Evolutionary conservation across 2,888 invertebrate genomes (phyloP), one percentile per base, ranked within the genome.

Genomic region (Drosophila prolongata): DNA sequence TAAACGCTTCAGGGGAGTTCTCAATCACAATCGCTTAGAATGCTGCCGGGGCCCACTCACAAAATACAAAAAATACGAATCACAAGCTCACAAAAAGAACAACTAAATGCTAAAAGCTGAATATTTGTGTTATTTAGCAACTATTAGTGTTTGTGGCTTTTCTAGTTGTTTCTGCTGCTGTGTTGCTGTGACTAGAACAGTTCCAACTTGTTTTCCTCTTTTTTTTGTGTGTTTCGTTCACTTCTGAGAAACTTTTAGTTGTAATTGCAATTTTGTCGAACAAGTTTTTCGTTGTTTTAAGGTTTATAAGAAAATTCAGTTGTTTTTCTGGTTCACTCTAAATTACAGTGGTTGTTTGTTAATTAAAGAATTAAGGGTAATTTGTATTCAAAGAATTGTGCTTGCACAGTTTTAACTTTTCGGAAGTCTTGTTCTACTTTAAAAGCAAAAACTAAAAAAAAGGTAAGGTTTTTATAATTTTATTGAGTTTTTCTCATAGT

Each of bases 1-100:
- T 50, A 69, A 69, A 54, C 69, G 69, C 69, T 69, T 69, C 69
- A 68, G 69, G 69, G 69, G 69, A 68, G 70, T 78, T 77, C 70
- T 64, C 69, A 55, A 69, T 71, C 55, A 56, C 61, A 67, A 61
- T 46, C 64, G 59, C 52, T 57, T 71, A 73, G 81, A 84, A 81
- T 78, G 85, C 74, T 85, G 82, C 82, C 79, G 71, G 82, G 70
- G 76, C 82, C 82, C 82, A 82, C 82, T 82, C 82, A 72, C 69
- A 80, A 71, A 60, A 73, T 58, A 59, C 53, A 53, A 35, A 66
- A 46, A 37, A 55, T 49, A 49, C 49, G 30, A 57, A 37, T 49
- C 56, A 11, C 50, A 56, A 30, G 16, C 40, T 27, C 37, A 16
- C 34, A 38, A 58, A 60, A 64, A 67, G 37, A 55, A 55, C 58